phyloP scores from a whole-genome alignment of 2,797 vertebrate genomes.

The Esox masquinongy region DNA sequence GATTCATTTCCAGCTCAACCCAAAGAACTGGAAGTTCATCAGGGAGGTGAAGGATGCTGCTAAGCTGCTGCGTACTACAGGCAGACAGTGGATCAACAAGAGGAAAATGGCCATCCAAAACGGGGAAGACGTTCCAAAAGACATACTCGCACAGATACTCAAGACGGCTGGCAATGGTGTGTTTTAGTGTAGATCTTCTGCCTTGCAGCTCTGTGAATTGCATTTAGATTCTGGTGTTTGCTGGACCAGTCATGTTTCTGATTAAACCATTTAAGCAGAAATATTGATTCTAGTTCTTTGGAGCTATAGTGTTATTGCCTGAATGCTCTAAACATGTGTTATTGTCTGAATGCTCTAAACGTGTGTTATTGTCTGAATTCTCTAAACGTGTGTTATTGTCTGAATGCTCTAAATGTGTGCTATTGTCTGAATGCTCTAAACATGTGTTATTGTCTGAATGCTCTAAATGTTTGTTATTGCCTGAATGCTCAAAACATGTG shows the following conservation, averaged over 20 bases:
- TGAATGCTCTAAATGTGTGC: not conserved
- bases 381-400: not conserved
- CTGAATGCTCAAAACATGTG: not conserved
- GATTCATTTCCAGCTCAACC: conserved; percentile 70
- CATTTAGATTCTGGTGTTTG: not conserved
- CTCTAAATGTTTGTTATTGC: not conserved
- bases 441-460: not conserved
- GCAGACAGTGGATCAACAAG: conserved; percentile 77
- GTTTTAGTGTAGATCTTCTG: conserved; percentile 11
- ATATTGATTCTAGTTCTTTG: no score
- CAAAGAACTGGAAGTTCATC: conserved; percentile 73
- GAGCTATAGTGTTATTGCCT: no score
- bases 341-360: not conserved
- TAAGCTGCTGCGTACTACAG: conserved; percentile 79
- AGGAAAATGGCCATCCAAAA: conserved; percentile 77
- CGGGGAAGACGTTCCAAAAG: conserved; percentile 75
- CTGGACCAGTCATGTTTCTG: no score
- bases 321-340: not conserved
- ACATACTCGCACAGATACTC: conserved; percentile 90
- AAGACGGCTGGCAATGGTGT: conserved; percentile 70
- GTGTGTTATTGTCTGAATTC: not conserved
- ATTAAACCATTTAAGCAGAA: no score
- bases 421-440: not conserved
- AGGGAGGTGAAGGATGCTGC: conserved; percentile 75
- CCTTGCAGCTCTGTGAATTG: not conserved